Conservation (phyloP, 2,797 vertebrate genomes). For the Sebastes elongatus region DNA sequence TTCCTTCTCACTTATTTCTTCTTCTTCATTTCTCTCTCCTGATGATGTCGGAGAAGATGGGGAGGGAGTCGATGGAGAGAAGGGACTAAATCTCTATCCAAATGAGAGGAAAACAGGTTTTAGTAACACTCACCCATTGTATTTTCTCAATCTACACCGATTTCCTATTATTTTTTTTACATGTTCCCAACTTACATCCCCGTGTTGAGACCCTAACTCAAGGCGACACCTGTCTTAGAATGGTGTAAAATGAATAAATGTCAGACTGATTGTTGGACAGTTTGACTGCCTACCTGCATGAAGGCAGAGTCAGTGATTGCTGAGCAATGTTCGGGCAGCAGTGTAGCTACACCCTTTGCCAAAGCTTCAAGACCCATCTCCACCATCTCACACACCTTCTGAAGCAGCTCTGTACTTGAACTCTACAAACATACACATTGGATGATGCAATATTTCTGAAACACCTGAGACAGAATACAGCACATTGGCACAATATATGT, state of each 20-base stretch:
- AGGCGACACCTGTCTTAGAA: neutral
- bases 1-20: constrained; percentile 7
- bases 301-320: constrained; percentile 82
- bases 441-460: neutral
- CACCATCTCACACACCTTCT: constrained; percentile 81
- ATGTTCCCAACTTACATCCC: neutral
- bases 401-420: constrained; percentile 78
- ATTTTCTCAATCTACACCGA: neutral
- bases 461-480: neutral
- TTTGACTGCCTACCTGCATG: constrained; percentile 80
- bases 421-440: constrained; percentile 70
- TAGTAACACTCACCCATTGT: neutral
- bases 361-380: constrained; percentile 82
- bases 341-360: constrained; percentile 59
- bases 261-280: neutral
- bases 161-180: neutral
- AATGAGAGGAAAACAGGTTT: constrained; percentile 10
- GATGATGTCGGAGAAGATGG: neutral
- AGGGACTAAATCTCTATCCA: constrained; percentile 48
- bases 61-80: neutral
- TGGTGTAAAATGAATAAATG: neutral
- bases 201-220: neutral
- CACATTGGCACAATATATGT: neutral
- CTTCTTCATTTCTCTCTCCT: constrained; percentile 23
- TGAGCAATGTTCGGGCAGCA: constrained; percentile 68